Base-by-base conservation (phyloP, 2,888 invertebrate species). In the Notocelia uddmanniana region DNA sequence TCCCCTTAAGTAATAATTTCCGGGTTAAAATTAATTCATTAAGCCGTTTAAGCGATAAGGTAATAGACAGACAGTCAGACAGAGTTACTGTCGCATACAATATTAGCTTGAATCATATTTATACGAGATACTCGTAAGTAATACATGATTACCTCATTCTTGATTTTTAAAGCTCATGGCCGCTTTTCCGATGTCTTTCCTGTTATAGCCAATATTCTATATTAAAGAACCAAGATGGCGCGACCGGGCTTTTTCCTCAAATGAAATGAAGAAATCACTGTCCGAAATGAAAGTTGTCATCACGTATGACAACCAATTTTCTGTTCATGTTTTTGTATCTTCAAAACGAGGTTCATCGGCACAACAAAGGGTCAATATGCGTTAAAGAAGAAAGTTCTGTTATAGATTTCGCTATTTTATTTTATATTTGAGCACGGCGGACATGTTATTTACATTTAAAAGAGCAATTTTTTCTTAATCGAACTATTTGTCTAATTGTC, bases 291-390 rank as follows among this genome's bases (percentile, higher is more conserved):
- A 37, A 52, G 45, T 52, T 59, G 58, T n/a, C 54, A 31, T 66
- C 26, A 31, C 21, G 57, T 34, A n/a, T 69, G 63, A 59, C 52
- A 34, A 13, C 71, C 66, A 71, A 70, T 70, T 64, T 58, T 58
- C 69, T 55, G 11, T n/a, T 34, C 26, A 52, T 70, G 64, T 70
- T 64, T 64, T 57, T 58, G 70, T 64, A 52, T 31, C 52, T 9
- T 1, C 18, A 5, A 31, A 66, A 41, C 6, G 37, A 52, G 26
- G 57, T 23, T 13, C 48, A 63, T 15, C 21, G 52, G 13, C 21
- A 23, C 23, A 11, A 52, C 41, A 26, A 50, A 26, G 41, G 45
- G 26, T 50, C 58, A 26, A 45, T 41, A 19, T 50, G 13, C n/a
- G 37, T 21, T 57, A 8, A 23, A 50, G 37, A 21, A 68, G 2